Conservation (phyloP, 1,140 invertebrate species). For the Pogonus chalceus region DNA sequence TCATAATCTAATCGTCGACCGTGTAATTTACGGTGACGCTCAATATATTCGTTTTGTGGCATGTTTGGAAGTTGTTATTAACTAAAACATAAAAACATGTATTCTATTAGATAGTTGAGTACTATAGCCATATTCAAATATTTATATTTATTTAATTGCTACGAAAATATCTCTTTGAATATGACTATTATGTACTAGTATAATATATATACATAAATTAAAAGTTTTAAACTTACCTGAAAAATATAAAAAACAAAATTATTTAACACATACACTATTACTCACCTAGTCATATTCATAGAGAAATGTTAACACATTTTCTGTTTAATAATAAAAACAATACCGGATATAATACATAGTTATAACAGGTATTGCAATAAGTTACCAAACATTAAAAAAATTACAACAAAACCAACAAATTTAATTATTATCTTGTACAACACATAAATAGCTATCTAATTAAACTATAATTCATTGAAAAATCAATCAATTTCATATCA, state of each 20-base stretch:
- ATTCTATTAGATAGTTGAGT: background rate
- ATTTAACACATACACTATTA: background rate
- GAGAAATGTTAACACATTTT: conserved; percentile 5
- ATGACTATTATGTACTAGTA: conserved; percentile 25
- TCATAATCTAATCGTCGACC: conserved; percentile 95
- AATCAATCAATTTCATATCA: too few relatives aligned
- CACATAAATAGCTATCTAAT: too few relatives aligned
- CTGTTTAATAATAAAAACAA: background rate
- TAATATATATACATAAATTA: conserved; percentile 18
- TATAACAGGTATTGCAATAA: too few relatives aligned
- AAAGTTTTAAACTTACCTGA: conserved; percentile 12
- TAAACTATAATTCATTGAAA: too few relatives aligned
- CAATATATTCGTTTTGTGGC: conserved; percentile 99
- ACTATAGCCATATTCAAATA: conserved; percentile 2
- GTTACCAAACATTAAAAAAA: too few relatives aligned
- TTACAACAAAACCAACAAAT: too few relatives aligned
- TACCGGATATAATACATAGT: background rate
- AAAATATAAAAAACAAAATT: conserved; percentile 8
- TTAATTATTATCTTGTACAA: too few relatives aligned
- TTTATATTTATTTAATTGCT: conserved; percentile 7
- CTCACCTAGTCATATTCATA: conserved; percentile 26
- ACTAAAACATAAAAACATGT: background rate
- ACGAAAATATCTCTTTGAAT: conserved; percentile 24
- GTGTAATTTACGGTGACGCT: conserved; percentile 91
- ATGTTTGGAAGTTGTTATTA: conserved; percentile 38